Evolutionary conservation across 2,888 invertebrate genomes (phyloP), one percentile per base, ranked within the genome.

Genomic region (Nysson spinosus): DNA sequence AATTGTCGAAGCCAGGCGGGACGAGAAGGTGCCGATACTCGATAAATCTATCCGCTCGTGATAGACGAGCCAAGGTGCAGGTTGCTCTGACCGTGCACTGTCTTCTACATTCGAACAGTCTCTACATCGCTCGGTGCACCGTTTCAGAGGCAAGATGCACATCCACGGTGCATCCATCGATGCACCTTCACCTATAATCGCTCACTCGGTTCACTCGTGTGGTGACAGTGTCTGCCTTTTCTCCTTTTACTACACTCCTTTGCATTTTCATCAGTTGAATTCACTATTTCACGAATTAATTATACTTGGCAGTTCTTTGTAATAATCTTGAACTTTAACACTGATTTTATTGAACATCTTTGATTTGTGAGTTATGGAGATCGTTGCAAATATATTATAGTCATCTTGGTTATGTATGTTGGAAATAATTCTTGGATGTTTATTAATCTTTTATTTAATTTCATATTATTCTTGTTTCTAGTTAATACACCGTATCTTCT

Each of bases 11-110:
- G 74, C 58, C 55, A 58, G 74, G 58, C 68, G 71, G 64, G 67
- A 71, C 76, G 73, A 66, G 79, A 77, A 82, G 78, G 82, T 82
- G 83, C 77, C 82, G 79, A 83, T 80, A 79, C 80, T 75, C 83
- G 84, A 83, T 83, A 83, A 84, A 83, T 83, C 81, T 81, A 83
- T 82, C 80, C 63, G 54, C 54, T 61, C 67, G 80, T 84, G 83
- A 83, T 83, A 79, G 83, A 83, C 80, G 83, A 82, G 78, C 77
- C 63, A 65, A 71, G 72, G 71, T 55, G 62, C 71, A 60, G 60
- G 52, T 64, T 55, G 64, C 42, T 50, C 37, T 46, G 60, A 39
- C 42, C 49, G 66, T 58, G 40, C 54, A n/a, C n/a, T n/a, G n/a
- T n/a, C n/a, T n/a, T n/a, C n/a, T n/a, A n/a, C n/a, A n/a, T n/a